A percentile compares a stretch with the other conserved stretches of the same genome.
phyloP scores from a whole-genome alignment of 2,113 vertebrate genomes.

The Vidua chalybeata region DNA sequence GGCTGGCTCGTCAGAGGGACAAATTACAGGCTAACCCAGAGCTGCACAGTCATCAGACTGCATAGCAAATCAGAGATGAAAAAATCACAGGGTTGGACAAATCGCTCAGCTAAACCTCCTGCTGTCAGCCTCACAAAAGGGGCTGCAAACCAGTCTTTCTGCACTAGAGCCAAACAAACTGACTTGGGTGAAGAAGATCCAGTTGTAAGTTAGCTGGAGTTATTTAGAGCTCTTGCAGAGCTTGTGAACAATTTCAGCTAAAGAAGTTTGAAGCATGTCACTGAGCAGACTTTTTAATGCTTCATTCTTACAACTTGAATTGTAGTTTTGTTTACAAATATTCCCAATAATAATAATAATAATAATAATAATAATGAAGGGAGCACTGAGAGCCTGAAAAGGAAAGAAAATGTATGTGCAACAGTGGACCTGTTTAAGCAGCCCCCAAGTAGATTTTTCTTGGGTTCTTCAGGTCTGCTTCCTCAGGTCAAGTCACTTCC shows the following conservation, averaged over 20 bases:
- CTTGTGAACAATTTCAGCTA: not conserved
- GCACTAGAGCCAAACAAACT: not conserved
- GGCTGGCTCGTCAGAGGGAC: not conserved
- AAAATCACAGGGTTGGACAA: not conserved
- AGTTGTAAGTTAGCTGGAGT: not conserved
- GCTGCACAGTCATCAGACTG: not conserved
- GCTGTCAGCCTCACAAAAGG: not conserved
- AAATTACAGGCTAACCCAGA: not conserved
- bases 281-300: not conserved
- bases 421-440: not conserved
- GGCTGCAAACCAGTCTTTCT: not conserved
- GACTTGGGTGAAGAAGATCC: not conserved
- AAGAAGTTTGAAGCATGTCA: not conserved
- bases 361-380: not conserved
- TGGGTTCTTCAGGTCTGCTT: not conserved
- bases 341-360: not conserved
- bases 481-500: not conserved
- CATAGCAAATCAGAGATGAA: not conserved
- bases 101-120: not conserved
- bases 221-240: not conserved
- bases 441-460: not conserved
- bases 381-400: not conserved
- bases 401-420: not conserved
- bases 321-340: not conserved
- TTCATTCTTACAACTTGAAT: not conserved